Conservation (phyloP, 2,797 vertebrate species). For the Neosilurus hyrtlii region DNA sequence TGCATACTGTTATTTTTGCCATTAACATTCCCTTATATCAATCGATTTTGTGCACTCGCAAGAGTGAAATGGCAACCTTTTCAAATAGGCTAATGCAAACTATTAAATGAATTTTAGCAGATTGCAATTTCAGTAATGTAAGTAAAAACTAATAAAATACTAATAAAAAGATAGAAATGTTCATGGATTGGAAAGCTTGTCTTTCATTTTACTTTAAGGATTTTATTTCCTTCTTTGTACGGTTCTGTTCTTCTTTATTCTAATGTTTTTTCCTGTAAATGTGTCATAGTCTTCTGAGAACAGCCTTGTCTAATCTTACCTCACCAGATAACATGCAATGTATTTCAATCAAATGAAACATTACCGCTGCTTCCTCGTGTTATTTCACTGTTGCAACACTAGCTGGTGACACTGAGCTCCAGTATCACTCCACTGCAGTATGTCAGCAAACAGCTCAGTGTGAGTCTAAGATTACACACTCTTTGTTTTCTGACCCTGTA, state of each 20-base stretch:
- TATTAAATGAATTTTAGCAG: no score
- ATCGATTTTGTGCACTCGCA: no score
- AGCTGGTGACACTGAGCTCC: slow-evolving; percentile 1
- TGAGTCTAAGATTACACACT: slow-evolving; percentile 6
- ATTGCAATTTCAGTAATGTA: no score
- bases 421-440: slow-evolving; percentile 26
- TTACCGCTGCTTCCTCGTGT: slow-evolving; percentile 45
- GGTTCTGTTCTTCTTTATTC: background rate
- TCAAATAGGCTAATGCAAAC: no score
- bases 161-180: no score
- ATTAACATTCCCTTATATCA: no score
- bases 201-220: background rate
- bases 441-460: slow-evolving; percentile 16
- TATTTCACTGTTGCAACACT: slow-evolving; percentile 48
- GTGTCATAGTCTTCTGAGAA: background rate
- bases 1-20: no score
- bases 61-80: no score
- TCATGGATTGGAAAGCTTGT: no score
- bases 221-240: background rate
- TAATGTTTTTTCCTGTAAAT: background rate
- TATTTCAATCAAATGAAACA: slow-evolving; percentile 37
- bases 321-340: background rate
- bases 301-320: background rate
- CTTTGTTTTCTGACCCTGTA: background rate
- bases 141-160: no score